A percentile compares a stretch with the other conserved stretches of the same genome.
Conservation (phyloP, 1,140 invertebrate genomes). For the Drosophila athabasca region DNA sequence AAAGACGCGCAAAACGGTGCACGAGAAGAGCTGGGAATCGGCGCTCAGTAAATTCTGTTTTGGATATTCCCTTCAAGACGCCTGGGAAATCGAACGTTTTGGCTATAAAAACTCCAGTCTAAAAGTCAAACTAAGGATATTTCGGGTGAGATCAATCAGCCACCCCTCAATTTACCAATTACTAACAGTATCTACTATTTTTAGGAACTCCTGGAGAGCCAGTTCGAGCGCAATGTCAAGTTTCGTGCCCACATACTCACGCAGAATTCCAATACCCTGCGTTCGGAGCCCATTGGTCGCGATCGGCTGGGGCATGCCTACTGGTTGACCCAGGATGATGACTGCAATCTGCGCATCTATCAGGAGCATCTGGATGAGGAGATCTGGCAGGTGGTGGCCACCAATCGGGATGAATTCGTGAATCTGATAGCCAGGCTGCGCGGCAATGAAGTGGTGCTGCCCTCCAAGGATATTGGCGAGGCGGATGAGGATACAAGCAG, state of each 20-base stretch:
- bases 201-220: conserved; percentile 94
- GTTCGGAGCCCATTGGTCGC: conserved; percentile 93
- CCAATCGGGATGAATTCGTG: conserved; percentile 90
- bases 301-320: conserved; percentile 95
- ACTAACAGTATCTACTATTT: conserved; percentile 46
- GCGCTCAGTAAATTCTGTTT: conserved; percentile 95
- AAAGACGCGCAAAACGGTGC: conserved; percentile 92
- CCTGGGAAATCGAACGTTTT: conserved; percentile 97
- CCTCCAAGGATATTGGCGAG: conserved; percentile 85
- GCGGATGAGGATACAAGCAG: conserved; percentile 87
- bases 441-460: conserved; percentile 87
- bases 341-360: conserved; percentile 95
- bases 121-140: conserved; percentile 92
- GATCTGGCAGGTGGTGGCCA: conserved; percentile 96
- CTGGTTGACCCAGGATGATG: conserved; percentile 96
- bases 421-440: conserved; percentile 89
- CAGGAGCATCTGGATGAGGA: conserved; percentile 97
- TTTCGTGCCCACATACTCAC: conserved; percentile 97
- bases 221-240: conserved; percentile 97
- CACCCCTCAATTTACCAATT: too few relatives aligned
- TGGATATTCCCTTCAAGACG: conserved; percentile 93
- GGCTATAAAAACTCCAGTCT: conserved; percentile 96
- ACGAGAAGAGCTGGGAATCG: conserved; percentile 95
- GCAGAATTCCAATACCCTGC: conserved; percentile 90
- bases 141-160: conserved; percentile 87